Base-by-base conservation (phyloP, 2,888 invertebrate genomes). In the Hermodice carunculata region DNA sequence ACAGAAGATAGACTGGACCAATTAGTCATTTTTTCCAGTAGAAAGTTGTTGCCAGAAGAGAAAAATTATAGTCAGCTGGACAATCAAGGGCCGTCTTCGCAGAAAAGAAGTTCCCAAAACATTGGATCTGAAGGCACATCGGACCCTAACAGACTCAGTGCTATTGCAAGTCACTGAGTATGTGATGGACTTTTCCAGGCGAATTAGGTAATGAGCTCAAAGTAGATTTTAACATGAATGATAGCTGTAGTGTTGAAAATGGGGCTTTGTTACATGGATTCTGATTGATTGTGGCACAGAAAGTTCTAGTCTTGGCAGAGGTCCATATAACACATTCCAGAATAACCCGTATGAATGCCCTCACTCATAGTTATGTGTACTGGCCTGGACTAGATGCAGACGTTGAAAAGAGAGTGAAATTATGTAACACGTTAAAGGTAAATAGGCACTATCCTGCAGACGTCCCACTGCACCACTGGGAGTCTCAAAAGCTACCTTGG, bases 401-500 rank as follows among this genome's bases (percentile, higher is more conserved):
- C n/a, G 58, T 71, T 34, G 70, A 64, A 46, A 14, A 68, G 19
- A 22, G 14, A 28, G 51, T 52, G 14, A 37, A 37, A 22, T 17
- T 1, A 3, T 70, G 65, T 52, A 17, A n/a, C 8, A 37, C 37
- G 0, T 75, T 76, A 32, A 49, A 42, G 29, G 56, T 51, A 3
- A 40, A 64, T 17, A 61, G 34, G 22, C 58, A 42, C 8, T 32
- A 26, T 42, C 76, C 74, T n/a, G 19, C 69, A 29, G 61, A 53
- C 22, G 67, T 73, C 17, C 71, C 76, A 1, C 46, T 77, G 11
- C 75, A 77, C 46, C 73, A 71, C 2, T 81, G 76, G 77, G 65
- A 69, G 48, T 71, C 58, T 46, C 78, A 78, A 8, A 61, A 54
- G 8, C 59, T 61, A 34, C 70, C 75, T 14, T 80, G 76, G 78